Conservation (phyloP, 53 echinoderm and acorn worm species). For the Stichopus horrens region DNA sequence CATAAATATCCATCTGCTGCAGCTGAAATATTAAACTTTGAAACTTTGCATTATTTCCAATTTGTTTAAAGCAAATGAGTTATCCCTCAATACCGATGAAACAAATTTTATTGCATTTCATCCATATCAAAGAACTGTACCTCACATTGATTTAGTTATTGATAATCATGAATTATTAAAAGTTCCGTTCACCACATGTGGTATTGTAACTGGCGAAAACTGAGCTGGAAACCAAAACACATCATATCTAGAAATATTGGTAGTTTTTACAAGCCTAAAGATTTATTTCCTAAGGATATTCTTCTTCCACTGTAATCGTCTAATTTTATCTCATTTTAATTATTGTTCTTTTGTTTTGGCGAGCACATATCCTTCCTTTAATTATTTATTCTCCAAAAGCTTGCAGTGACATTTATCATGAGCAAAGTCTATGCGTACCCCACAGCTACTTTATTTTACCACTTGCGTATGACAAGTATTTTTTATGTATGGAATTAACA, state of each 20-base stretch:
- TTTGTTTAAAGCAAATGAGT: neutral
- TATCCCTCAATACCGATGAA: neutral
- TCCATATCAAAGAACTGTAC: neutral
- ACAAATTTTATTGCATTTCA: neutral
- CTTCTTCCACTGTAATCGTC: neutral
- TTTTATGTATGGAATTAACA: too few species aligned
- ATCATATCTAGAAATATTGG: neutral
- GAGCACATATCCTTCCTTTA: neutral
- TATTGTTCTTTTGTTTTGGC: neutral
- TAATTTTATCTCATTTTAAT: neutral
- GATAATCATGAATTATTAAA: neutral
- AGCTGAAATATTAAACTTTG: neutral
- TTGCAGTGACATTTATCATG: neutral
- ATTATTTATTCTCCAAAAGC: constrained; percentile 5
- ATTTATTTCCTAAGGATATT: neutral
- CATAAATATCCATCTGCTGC: too few species aligned
- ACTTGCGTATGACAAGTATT: neutral
- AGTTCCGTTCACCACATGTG: too few species aligned
- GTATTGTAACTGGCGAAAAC: neutral
- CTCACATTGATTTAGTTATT: neutral
- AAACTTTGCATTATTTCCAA: neutral
- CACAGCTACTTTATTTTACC: neutral
- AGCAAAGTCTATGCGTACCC: neutral
- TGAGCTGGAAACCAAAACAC: neutral
- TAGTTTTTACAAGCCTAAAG: neutral